phyloP scores from a whole-genome alignment of 2,888 invertebrate genomes.

The Xanthostigma xanthostigma region DNA sequence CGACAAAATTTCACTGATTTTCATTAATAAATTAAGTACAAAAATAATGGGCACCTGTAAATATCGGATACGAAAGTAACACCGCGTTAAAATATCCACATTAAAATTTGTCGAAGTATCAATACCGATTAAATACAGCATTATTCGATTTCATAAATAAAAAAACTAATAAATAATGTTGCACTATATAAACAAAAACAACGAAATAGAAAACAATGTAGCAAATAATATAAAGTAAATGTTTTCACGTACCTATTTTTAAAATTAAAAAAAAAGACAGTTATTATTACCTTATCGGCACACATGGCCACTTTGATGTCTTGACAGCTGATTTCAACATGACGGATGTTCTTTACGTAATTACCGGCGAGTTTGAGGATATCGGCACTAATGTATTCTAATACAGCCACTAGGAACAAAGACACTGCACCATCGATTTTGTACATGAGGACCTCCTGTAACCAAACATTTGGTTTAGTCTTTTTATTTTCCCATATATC shows the following conservation, averaged over 20 bases:
- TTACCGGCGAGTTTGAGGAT: slow-evolving; percentile 91
- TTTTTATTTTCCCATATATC: not conserved
- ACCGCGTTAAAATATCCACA: too few relatives aligned
- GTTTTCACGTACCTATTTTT: slow-evolving; percentile 1
- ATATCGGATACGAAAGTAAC: too few relatives aligned
- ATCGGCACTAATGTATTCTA: slow-evolving; percentile 92
- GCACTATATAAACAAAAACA: not conserved
- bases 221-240: slow-evolving; percentile 2
- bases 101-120: too few relatives aligned
- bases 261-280: not conserved
- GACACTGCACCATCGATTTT: slow-evolving; percentile 81
- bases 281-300: slow-evolving; percentile 72
- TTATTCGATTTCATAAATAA: not conserved
- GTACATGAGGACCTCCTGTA: slow-evolving; percentile 69
- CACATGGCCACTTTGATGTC: slow-evolving; percentile 97
- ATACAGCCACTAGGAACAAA: slow-evolving; percentile 78
- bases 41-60: too few relatives aligned
- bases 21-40: too few relatives aligned
- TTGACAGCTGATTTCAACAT: slow-evolving; percentile 78
- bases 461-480: slow-evolving; percentile 10
- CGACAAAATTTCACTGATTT: too few relatives aligned
- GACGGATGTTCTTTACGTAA: slow-evolving; percentile 92
- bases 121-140: too few relatives aligned
- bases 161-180: not conserved
- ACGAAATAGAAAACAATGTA: not conserved